These are phyloP conservation scores for Hydropsyche tenuis DNA, from an alignment of 1,140 invertebrate genomes.

Conservation along the genomic window DNA sequence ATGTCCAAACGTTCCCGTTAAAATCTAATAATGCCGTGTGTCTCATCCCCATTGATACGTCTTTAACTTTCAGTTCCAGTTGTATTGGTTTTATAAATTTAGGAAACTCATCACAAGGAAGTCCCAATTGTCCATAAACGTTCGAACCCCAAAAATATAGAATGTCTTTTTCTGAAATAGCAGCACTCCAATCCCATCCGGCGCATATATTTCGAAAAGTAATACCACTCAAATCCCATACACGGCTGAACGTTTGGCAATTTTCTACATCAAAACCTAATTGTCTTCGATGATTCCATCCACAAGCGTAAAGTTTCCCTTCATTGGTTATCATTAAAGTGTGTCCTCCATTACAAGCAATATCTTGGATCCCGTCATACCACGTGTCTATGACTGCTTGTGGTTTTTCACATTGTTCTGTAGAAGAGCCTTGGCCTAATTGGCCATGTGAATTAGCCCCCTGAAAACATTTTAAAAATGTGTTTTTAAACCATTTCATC, in stretches of 20 bases:
- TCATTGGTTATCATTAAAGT: slow-evolving; percentile 70
- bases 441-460: slow-evolving; percentile 88
- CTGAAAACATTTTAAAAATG: slow-evolving; percentile 57
- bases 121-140: slow-evolving; percentile 73
- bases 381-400: slow-evolving; percentile 60
- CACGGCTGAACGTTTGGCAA: slow-evolving; percentile 63
- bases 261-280: slow-evolving; percentile 65
- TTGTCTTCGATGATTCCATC: slow-evolving; percentile 86
- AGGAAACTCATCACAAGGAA: slow-evolving; percentile 60
- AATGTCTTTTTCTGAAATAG: slow-evolving; percentile 68
- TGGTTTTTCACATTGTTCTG: slow-evolving; percentile 71
- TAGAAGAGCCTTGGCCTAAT: slow-evolving; percentile 70
- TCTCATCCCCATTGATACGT: slow-evolving; percentile 67
- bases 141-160: slow-evolving; percentile 81
- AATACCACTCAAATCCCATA: slow-evolving; percentile 64
- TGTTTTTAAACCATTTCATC: too few relatives aligned
- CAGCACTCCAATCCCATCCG: slow-evolving; percentile 77
- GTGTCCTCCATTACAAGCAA: slow-evolving; percentile 79
- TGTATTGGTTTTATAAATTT: slow-evolving; percentile 56
- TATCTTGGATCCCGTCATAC: slow-evolving; percentile 61
- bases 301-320: slow-evolving; percentile 80
- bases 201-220: slow-evolving; percentile 68
- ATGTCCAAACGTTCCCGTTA: slow-evolving; percentile 66
- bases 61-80: slow-evolving; percentile 54
- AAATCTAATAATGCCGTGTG: slow-evolving; percentile 73